These are phyloP conservation scores for Falco rusticolus DNA, from an alignment of 2,797 vertebrate genomes.

Conservation along the genomic window DNA sequence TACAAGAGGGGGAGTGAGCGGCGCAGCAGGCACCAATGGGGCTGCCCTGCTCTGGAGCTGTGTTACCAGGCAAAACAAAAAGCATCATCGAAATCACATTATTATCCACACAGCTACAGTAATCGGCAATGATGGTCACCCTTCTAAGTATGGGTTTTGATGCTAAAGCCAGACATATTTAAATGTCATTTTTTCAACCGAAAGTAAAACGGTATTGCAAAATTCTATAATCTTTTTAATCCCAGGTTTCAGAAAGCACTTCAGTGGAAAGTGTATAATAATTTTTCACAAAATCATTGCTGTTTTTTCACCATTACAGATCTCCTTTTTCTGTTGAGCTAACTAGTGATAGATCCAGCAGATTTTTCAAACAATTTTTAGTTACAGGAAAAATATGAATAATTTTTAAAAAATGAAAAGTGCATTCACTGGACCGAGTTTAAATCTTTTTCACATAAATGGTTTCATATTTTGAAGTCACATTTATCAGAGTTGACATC, in stretches of 20 bases:
- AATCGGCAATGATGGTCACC: neutral
- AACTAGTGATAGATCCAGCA: neutral
- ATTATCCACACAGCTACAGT: neutral
- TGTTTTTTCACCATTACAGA: neutral
- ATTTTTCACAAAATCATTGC: neutral
- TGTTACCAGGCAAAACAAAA: neutral
- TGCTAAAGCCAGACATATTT: neutral
- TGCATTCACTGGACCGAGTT: neutral
- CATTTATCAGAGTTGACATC: neutral
- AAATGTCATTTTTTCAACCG: neutral
- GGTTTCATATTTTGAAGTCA: neutral
- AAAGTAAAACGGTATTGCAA: neutral
- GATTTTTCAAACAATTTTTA: neutral
- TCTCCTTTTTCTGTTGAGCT: neutral
- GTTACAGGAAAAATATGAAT: neutral
- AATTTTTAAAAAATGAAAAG: neutral
- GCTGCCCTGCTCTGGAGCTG: neutral
- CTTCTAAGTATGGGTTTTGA: neutral
- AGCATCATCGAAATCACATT: neutral
- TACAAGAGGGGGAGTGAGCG: neutral
- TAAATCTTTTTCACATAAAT: neutral
- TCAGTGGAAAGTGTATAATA: neutral
- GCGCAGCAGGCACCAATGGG: neutral
- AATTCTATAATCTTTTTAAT: neutral
- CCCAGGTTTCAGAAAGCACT: neutral